phyloP scores from a whole-genome alignment of 2,797 vertebrate genomes.

The Gymnoscopelus microlampas region DNA sequence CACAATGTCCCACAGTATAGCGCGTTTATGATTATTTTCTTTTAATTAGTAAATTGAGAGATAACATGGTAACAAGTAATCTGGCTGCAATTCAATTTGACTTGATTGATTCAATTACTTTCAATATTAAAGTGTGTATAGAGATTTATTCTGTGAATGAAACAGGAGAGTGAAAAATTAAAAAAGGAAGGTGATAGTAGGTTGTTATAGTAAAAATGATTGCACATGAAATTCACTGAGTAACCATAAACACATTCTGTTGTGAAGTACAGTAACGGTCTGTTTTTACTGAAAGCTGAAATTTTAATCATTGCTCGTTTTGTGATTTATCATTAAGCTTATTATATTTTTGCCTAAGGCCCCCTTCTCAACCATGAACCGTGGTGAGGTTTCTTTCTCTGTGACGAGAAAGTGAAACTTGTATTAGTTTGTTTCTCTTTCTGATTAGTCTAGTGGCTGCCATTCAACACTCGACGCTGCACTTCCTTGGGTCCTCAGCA shows the following conservation, averaged over 20 bases:
- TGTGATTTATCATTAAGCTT: neutral
- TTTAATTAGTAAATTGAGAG: neutral
- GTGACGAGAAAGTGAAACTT: neutral
- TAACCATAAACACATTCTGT: neutral
- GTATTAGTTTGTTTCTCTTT: neutral
- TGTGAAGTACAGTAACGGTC: neutral
- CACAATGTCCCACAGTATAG: neutral
- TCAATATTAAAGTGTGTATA: constrained; percentile 24
- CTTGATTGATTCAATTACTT: constrained; percentile 28
- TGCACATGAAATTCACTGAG: neutral
- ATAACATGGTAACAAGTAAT: constrained; percentile 9
- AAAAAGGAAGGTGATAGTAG: constrained; percentile 5
- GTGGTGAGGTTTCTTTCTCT: no score
- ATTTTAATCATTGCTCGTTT: constrained; percentile 12
- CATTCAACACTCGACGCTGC: no score
- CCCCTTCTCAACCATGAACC: neutral
- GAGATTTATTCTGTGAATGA: neutral
- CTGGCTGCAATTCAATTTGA: constrained; percentile 39
- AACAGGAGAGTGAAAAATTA: neutral
- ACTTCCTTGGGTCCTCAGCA: no score
- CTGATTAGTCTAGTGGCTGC: no score
- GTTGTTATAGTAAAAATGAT: neutral
- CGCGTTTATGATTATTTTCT: neutral
- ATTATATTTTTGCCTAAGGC: constrained; percentile 3
- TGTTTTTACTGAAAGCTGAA: no score